Percentiles rank a stretch among this genome's conserved stretches.
Evolutionary conservation across 2,113 vertebrate genomes (phyloP).

Genomic region (Bubalus kerabau): DNA sequence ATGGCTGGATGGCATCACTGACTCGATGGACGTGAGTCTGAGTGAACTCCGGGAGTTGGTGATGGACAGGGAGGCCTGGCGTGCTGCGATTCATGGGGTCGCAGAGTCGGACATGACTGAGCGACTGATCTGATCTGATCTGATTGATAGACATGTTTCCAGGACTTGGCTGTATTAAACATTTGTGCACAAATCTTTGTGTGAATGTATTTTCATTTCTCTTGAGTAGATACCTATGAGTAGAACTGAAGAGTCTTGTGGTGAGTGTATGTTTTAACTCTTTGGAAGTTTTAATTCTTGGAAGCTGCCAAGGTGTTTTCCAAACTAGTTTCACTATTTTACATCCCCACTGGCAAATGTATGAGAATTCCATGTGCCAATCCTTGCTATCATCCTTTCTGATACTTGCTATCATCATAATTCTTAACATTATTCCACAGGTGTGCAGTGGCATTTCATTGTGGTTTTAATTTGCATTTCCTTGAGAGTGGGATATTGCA

Average conservation of each 20-base stretch:
- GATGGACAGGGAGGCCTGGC: too few relatives aligned
- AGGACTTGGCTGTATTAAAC: not conserved
- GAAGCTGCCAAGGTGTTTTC: not conserved
- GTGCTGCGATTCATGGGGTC: too few relatives aligned
- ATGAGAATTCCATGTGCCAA: not conserved
- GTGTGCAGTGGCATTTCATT: not conserved
- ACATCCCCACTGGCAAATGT: not conserved
- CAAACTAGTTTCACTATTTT: not conserved
- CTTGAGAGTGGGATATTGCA: not conserved
- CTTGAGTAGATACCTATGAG: not conserved
- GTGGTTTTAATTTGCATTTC: not conserved
- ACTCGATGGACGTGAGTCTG: too few relatives aligned
- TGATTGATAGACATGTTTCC: not conserved
- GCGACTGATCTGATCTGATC: too few relatives aligned
- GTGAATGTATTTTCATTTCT: not conserved
- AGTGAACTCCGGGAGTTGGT: too few relatives aligned
- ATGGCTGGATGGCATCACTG: too few relatives aligned
- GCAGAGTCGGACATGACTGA: too few relatives aligned
- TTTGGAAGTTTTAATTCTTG: not conserved
- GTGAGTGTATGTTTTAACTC: not conserved
- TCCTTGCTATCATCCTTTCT: not conserved
- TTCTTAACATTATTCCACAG: not conserved
- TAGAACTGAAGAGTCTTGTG: not conserved
- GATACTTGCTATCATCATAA: not conserved
- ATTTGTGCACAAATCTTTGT: not conserved